phyloP scores from a whole-genome alignment of 2,113 vertebrate genomes.

The Eurystomus gularis region DNA sequence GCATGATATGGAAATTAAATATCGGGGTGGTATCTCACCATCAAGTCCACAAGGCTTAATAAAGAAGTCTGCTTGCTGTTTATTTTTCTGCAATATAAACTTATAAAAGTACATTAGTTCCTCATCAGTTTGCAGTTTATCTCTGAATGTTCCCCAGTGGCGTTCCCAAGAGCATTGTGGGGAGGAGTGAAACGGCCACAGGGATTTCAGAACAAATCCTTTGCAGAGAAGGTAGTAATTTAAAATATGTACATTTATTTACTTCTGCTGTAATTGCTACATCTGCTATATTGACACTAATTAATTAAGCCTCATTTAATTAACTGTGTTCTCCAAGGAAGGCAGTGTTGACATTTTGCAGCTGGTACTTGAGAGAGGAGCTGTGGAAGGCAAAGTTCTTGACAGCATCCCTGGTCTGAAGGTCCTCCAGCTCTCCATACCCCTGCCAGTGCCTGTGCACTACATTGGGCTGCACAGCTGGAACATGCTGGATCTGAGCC shows the following conservation, averaged over 20 bases:
- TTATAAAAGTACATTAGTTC: neutral
- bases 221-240: neutral
- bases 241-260: slow-evolving; percentile 31
- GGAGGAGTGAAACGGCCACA: neutral
- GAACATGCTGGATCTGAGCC: neutral
- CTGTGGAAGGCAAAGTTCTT: neutral
- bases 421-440: neutral
- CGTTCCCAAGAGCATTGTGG: neutral
- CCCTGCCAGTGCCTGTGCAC: neutral
- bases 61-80: neutral
- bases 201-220: neutral
- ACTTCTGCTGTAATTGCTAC: neutral
- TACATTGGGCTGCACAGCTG: rapidly evolving
- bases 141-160: neutral
- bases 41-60: neutral
- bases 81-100: neutral
- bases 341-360: slow-evolving; percentile 4
- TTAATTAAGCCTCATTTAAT: slow-evolving; percentile 44
- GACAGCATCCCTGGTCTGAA: neutral
- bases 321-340: slow-evolving; percentile 29
- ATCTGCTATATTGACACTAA: slow-evolving; percentile 28
- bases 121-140: slow-evolving; percentile 13
- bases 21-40: neutral
- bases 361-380: neutral
- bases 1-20: neutral